Evolutionary conservation across 2,113 vertebrate genomes (phyloP), one percentile per base, ranked within the genome.

Genomic region (Lycaon pictus): DNA sequence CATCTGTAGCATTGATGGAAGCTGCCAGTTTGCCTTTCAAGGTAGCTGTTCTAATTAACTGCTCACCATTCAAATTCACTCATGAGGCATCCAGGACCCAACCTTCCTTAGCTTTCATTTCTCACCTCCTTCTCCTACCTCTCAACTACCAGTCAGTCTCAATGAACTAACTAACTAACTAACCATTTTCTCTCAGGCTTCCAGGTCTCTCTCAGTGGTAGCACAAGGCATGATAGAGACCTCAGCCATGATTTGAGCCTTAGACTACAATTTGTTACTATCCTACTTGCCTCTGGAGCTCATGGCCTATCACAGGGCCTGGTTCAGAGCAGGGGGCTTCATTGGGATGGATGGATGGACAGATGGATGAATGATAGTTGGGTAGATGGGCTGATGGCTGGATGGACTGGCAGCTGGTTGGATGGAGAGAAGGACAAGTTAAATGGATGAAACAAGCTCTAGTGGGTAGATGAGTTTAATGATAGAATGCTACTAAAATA

Each of bases 401-500:
- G 37, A n/a, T 60, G 65, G 65, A 48, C 60, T 23, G 65, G 22
- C 32, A 17, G 19, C 8, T 37, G 5, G 51, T 29, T 60, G 20
- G 27, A 80, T 37, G 4, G 63, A 53, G 37, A 94, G 53, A 94
- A 2, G 65, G 23, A 74, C 3, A 67, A 58, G 15, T 9, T 67
- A 22, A 92, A 93, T 55, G 58, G 2, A 3, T 35, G 9, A 90
- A 94, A 79, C 1, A 90, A 95, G 22, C 29, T 74, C n/a, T 5
- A 88, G 8, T 29, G 53, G 17, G 63, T 76, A 58, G 35, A 69
- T 86, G 63, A 93, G 53, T 81, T 95, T 80, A 87, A 92, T 67
- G 27, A 92, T 16, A 58, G 58, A 84, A 96, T 84, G 22, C 56
- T 92, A 86, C 15, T 62, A 90, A 88, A 51, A 71, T 83, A 69